phyloP scores from a whole-genome alignment of 2,113 vertebrate genomes.

The Clarias macrocephalus region DNA sequence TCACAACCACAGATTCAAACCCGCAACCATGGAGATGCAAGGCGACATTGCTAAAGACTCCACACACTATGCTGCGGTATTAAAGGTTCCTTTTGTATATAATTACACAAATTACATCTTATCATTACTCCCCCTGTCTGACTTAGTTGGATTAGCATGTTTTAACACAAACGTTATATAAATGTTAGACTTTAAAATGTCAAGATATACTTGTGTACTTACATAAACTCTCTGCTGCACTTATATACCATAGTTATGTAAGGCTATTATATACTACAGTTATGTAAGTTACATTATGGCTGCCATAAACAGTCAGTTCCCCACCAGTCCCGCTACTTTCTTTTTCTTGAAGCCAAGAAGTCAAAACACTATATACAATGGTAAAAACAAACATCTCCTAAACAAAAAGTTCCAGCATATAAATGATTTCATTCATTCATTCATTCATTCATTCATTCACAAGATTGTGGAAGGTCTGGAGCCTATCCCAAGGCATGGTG shows the following conservation, averaged over 20 bases:
- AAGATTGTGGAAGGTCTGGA: no score
- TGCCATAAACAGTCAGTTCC: not conserved
- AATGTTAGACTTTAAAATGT: not conserved
- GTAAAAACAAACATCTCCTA: not conserved
- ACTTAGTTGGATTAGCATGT: not conserved
- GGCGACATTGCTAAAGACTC: no score
- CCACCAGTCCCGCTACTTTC: not conserved
- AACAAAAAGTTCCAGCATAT: not conserved
- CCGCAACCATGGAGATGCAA: no score
- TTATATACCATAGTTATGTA: conserved; percentile 12
- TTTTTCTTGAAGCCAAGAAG: not conserved
- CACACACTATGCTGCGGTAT: not conserved
- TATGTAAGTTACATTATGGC: not conserved
- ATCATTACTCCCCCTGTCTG: not conserved
- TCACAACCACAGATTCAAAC: no score
- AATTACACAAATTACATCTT: not conserved
- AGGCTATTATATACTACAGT: conserved; percentile 5
- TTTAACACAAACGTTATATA: not conserved
- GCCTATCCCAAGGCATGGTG: no score
- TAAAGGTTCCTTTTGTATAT: not conserved
- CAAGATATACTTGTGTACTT: conserved; percentile 1
- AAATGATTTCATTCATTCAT: no score
- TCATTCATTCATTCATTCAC: no score
- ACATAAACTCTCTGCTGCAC: not conserved
- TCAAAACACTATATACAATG: not conserved